Evolutionary conservation across 2,113 vertebrate genomes (phyloP), one percentile per base, ranked within the genome.

Genomic region (Phaethon lepturus): DNA sequence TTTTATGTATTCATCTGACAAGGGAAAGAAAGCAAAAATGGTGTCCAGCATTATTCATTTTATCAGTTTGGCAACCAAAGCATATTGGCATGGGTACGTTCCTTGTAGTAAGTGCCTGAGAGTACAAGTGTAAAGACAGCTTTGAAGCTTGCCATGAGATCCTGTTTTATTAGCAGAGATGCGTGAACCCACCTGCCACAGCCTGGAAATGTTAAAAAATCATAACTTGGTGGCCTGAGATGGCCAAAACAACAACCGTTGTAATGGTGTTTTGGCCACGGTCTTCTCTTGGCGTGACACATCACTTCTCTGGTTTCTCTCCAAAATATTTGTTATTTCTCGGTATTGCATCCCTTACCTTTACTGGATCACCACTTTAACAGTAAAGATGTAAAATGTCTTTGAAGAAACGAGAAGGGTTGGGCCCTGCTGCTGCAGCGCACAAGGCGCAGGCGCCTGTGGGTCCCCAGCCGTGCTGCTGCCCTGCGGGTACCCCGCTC

Each of bases 81-180:
- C 90, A 40, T 84, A 62, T 97, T 98, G 98, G 97, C 95, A 95
- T 73, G 91, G 96, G 75, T 94, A 81, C 91, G 64, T 93, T 97
- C 90, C 96, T 97, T 84, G 94, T 15, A 91, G 77, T 86, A 79
- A 93, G 93, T 88, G 92, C 93, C 86, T 58, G 78, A 55, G 45
- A 97, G 85, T 77, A 62, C 87, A 85, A 93, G 92, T 45, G 92
- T 49, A 85, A 90, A 95, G 94, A 92, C 63, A 86, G 76, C 90
- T 95, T 89, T 95, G 90, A 68, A 95, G 93, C 91, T 91, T 95
- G 97, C 92, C 89, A 86, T 86, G 90, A 94, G 83, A 94, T 62
- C 72, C 85, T 83, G 52, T 95, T 97, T 94, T 94, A 95, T 96
- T 76, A 97, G 92, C 95, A 97, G 90, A 93, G 67, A 83, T 1